Evolutionary conservation across 2,888 invertebrate species (phyloP).

Genomic region (Diachrysia chrysitis): DNA sequence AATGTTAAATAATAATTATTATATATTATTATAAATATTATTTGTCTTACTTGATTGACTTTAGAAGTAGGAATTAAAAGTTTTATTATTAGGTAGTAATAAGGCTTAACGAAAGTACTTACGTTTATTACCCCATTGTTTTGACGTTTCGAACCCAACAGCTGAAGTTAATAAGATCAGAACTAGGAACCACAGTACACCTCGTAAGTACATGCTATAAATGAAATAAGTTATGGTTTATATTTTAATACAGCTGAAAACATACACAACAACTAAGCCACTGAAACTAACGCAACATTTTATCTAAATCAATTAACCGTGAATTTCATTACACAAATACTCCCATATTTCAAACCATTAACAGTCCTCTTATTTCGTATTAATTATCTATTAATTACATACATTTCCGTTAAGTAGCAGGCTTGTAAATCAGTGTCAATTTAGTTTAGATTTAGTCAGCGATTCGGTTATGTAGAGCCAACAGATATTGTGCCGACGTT

Average conservation of each 20-base stretch:
- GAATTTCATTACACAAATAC: slow-evolving; percentile 37
- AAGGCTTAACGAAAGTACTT: slow-evolving; percentile 60
- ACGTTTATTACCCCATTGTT: slow-evolving; percentile 75
- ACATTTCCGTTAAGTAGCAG: slow-evolving; percentile 24
- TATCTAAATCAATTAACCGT: slow-evolving; percentile 41
- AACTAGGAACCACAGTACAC: slow-evolving; percentile 65
- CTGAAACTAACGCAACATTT: slow-evolving; percentile 34
- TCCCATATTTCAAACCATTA: slow-evolving; percentile 10
- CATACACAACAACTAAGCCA: slow-evolving; percentile 18
- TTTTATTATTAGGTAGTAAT: neutral
- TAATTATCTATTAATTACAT: slow-evolving; percentile 1
- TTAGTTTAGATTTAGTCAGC: slow-evolving; percentile 25
- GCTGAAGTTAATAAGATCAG: slow-evolving; percentile 67
- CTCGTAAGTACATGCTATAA: slow-evolving; percentile 70
- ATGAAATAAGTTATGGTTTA: slow-evolving; percentile 47
- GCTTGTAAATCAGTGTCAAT: slow-evolving; percentile 27
- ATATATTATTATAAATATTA: too few relatives aligned
- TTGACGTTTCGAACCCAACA: slow-evolving; percentile 65
- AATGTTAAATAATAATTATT: too few relatives aligned
- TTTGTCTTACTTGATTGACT: too few relatives aligned
- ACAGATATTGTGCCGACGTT: slow-evolving; percentile 19
- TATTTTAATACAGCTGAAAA: slow-evolving; percentile 16
- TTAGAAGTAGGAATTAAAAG: too few relatives aligned
- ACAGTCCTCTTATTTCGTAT: slow-evolving; percentile 7
- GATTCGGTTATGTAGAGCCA: slow-evolving; percentile 32